Evolutionary conservation across 2,797 vertebrate genomes (phyloP).

Genomic region (Siniperca scherzeri): DNA sequence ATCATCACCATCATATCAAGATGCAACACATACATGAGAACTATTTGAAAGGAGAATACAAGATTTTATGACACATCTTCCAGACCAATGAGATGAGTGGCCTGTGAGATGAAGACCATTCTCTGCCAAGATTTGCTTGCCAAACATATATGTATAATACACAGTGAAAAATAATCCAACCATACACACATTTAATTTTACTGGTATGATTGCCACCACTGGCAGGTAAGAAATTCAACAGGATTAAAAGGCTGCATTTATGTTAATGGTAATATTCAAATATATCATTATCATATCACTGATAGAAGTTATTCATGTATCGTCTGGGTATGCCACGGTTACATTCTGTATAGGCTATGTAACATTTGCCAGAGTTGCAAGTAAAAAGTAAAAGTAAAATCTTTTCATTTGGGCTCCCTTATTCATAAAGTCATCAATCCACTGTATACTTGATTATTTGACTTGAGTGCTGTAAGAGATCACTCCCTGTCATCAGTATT

Average conservation of each 20-base stretch:
- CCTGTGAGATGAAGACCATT: not conserved
- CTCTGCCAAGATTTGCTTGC: not conserved
- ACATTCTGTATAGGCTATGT: not conserved
- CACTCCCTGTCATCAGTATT: not conserved
- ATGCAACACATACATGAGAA: not conserved
- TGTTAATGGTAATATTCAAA: slow-evolving; percentile 25
- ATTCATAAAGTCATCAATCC: not conserved
- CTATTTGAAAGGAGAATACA: not conserved
- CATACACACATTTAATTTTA: slow-evolving; percentile 45
- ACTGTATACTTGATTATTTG: not conserved
- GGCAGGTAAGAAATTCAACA: slow-evolving; percentile 20
- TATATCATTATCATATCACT: slow-evolving; percentile 44
- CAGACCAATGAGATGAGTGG: not conserved
- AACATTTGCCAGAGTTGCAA: not conserved
- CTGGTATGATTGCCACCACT: slow-evolving; percentile 31
- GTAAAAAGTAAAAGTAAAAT: not conserved
- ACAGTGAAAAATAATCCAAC: slow-evolving; percentile 24
- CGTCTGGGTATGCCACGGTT: not conserved
- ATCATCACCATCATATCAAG: not conserved
- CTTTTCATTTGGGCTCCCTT: not conserved
- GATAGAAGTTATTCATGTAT: slow-evolving; percentile 4
- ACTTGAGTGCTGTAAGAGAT: not conserved
- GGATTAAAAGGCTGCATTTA: slow-evolving; percentile 37
- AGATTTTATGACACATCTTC: not conserved
- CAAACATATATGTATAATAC: slow-evolving; percentile 24